phyloP scores from a whole-genome alignment of 2,888 invertebrate genomes.

The Holacanthella duospinosa region DNA sequence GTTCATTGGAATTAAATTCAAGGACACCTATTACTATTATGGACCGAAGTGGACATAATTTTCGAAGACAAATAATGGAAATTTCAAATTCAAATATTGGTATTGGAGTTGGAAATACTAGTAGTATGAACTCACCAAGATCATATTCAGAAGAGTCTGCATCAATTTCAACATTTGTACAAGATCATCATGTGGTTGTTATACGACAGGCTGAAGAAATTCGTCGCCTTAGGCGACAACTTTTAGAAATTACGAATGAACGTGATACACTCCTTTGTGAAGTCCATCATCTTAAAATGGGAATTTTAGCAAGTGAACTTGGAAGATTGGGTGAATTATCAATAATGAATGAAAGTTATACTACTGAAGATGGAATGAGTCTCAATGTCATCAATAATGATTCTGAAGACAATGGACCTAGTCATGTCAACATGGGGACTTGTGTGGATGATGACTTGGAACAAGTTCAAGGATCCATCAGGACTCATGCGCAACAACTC shows the following conservation, averaged over 20 bases:
- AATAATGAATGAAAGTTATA: constrained; percentile 6
- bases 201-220: constrained; percentile 24
- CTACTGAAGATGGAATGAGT: constrained; percentile 8
- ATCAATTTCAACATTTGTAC: not conserved
- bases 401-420: constrained; percentile 12
- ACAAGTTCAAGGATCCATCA: constrained; percentile 13
- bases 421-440: constrained; percentile 20
- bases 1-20: too few species aligned
- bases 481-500: not conserved
- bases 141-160: not conserved
- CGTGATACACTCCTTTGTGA: constrained; percentile 30
- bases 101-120: not conserved
- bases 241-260: constrained; percentile 26
- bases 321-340: constrained; percentile 21
- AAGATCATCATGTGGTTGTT: not conserved
- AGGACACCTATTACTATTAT: too few species aligned
- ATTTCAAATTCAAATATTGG: not conserved
- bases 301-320: constrained; percentile 30
- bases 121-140: not conserved
- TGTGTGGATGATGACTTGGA: constrained; percentile 33
- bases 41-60: too few species aligned
- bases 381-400: constrained; percentile 8
- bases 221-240: constrained; percentile 20
- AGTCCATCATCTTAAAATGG: constrained; percentile 34
- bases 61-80: too few species aligned